Percentiles rank a stretch among this genome's conserved stretches.
Conservation (phyloP, 53 echinoderm and acorn worm genomes). For the Antedon mediterranea region DNA sequence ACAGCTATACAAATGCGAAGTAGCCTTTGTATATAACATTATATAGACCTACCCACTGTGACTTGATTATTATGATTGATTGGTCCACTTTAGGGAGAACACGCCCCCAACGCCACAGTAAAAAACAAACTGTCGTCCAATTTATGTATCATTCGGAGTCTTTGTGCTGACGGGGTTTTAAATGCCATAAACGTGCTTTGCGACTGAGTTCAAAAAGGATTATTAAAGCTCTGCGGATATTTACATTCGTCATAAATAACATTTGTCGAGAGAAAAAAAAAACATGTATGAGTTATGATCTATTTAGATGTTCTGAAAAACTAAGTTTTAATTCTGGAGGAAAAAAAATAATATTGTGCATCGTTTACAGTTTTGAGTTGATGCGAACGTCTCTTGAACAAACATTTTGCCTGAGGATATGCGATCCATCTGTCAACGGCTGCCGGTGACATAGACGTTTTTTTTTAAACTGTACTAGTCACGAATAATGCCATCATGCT, state of each 20-base stretch:
- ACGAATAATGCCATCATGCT: not conserved
- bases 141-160: not conserved
- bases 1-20: not conserved
- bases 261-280: not conserved
- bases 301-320: not conserved
- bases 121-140: not conserved
- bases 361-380: not conserved
- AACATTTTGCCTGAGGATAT: not conserved
- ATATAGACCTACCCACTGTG: not conserved
- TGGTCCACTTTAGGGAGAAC: not conserved
- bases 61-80: not conserved
- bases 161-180: not conserved
- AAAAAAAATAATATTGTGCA: not conserved
- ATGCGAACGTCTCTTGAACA: not conserved
- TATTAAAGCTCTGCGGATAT: not conserved
- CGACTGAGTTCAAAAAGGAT: not conserved
- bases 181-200: not conserved
- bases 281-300: not conserved
- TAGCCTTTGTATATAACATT: no score
- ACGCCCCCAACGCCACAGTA: not conserved
- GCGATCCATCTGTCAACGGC: not conserved
- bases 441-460: not conserved
- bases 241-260: not conserved
- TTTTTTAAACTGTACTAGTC: not conserved
- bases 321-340: not conserved